Percentiles rank a stretch among this genome's conserved stretches.
These are phyloP conservation scores for Caenorhabditis wallacei DNA, from an alignment of 2,888 invertebrate species.

Conservation along the genomic window DNA sequence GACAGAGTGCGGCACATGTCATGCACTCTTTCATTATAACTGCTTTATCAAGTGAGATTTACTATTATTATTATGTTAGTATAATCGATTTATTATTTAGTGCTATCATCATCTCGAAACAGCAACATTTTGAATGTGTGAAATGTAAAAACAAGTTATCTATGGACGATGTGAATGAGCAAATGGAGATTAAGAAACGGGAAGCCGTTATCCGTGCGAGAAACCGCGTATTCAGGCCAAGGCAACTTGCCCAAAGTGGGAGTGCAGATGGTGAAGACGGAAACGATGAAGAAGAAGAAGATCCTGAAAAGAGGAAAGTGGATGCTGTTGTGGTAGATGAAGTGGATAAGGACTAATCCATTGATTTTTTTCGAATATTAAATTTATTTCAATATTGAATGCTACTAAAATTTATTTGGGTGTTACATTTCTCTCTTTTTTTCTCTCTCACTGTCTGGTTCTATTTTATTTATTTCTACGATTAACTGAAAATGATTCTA, in stretches of 20 bases:
- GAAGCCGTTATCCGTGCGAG: neutral
- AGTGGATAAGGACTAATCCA: neutral
- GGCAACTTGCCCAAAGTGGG: neutral
- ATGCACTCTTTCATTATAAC: slow-evolving; percentile 39
- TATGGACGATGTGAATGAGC: neutral
- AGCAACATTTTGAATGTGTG: slow-evolving; percentile 31
- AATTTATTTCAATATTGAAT: too few relatives aligned
- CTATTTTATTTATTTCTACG: too few relatives aligned
- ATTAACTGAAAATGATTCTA: too few relatives aligned
- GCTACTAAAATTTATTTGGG: too few relatives aligned
- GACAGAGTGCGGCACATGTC: slow-evolving; percentile 49
- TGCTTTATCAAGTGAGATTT: slow-evolving; percentile 56
- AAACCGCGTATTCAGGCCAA: neutral
- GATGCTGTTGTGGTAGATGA: neutral
- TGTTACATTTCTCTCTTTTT: too few relatives aligned
- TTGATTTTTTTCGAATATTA: too few relatives aligned
- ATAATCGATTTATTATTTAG: too few relatives aligned
- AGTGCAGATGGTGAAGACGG: neutral
- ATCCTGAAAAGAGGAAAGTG: neutral
- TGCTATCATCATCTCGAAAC: slow-evolving; percentile 16
- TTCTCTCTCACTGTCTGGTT: too few relatives aligned
- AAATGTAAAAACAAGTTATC: neutral
- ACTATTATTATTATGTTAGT: too few relatives aligned
- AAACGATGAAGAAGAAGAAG: neutral
- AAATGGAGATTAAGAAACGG: neutral